Conservation (phyloP, 2,888 invertebrate genomes). For the Anorthoa munda region DNA sequence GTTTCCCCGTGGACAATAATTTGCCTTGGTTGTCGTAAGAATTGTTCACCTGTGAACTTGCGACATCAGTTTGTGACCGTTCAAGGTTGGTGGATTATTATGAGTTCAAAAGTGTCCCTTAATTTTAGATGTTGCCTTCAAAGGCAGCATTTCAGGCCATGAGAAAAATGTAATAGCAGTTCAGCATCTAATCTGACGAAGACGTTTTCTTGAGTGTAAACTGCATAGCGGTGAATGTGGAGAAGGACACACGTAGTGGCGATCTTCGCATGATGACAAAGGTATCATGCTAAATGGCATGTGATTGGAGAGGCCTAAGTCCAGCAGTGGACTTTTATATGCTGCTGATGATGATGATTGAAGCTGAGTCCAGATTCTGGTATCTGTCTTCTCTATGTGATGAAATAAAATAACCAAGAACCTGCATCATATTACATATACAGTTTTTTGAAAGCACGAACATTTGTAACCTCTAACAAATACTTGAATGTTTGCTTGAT, state of each 20-base stretch:
- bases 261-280: background rate
- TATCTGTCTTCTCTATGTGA: background rate
- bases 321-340: background rate
- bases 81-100: conserved; percentile 24
- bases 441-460: background rate
- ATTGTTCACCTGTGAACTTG: conserved; percentile 40
- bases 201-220: background rate
- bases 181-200: background rate
- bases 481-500: background rate
- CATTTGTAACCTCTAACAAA: background rate
- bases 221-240: background rate
- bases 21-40: conserved; percentile 42
- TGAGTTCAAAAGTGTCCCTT: conserved; percentile 23
- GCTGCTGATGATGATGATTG: too few relatives aligned
- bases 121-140: background rate
- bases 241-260: background rate
- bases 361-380: background rate
- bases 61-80: conserved; percentile 26
- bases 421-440: background rate
- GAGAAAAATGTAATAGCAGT: background rate
- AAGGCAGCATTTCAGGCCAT: background rate
- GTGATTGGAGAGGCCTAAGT: background rate
- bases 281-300: background rate
- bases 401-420: background rate
- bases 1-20: background rate